Conservation (phyloP, 2,797 vertebrate genomes). For the Discoglossus pictus region DNA sequence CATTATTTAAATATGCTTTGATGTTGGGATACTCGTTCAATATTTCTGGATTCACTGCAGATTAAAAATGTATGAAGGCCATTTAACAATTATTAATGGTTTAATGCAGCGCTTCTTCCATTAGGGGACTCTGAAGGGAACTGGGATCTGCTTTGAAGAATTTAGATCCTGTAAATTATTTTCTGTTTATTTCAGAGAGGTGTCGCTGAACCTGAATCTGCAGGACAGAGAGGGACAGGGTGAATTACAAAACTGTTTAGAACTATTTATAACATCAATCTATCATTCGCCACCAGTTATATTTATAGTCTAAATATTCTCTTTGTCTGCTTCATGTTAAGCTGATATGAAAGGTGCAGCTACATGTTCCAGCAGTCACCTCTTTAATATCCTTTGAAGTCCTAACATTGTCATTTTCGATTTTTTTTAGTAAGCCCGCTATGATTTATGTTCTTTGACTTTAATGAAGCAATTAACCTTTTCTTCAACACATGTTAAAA, state of each 20-base stretch:
- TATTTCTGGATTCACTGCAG: slow-evolving; percentile 61
- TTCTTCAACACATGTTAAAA: too few species aligned
- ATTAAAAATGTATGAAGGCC: slow-evolving; percentile 82
- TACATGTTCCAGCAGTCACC: too few species aligned
- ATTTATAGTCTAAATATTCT: slow-evolving; percentile 10
- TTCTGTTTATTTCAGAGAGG: slow-evolving; percentile 3
- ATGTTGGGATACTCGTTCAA: slow-evolving; percentile 53
- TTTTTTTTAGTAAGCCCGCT: too few species aligned
- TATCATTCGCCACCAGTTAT: neutral
- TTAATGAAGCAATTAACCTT: too few species aligned
- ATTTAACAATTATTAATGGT: slow-evolving; percentile 70
- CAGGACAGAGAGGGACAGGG: too few species aligned
- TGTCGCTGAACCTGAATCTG: slow-evolving; percentile 1
- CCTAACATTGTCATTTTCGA: too few species aligned
- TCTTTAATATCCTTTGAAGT: too few species aligned
- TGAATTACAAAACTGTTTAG: too few species aligned
- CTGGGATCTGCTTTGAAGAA: slow-evolving; percentile 1
- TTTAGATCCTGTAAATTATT: neutral
- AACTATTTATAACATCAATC: neutral
- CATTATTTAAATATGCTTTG: slow-evolving; percentile 63
- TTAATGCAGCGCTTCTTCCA: slow-evolving; percentile 65
- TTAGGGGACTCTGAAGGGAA: slow-evolving; percentile 53
- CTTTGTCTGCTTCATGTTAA: neutral
- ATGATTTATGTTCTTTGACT: too few species aligned
- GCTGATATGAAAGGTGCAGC: neutral